Percentiles rank a stretch among this genome's conserved stretches.
Evolutionary conservation across 2,888 invertebrate genomes (phyloP).

Genomic region (Clostera curtula): DNA sequence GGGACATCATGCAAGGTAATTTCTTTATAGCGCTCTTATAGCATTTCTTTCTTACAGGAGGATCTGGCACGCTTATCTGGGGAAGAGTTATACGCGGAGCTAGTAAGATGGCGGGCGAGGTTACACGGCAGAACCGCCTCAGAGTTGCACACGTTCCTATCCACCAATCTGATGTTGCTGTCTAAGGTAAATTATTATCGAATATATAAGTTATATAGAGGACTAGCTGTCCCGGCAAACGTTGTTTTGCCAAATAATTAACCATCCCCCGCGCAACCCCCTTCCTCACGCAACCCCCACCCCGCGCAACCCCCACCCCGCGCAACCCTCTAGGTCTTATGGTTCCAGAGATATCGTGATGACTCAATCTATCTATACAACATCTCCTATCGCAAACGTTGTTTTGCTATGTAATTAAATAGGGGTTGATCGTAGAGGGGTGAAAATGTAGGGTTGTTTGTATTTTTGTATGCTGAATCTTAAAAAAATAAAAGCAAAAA

Average conservation of each 20-base stretch:
- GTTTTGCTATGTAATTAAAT: too few relatives aligned
- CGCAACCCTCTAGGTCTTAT: too few relatives aligned
- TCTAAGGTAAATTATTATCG: conserved; percentile 74
- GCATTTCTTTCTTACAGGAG: conserved; percentile 24
- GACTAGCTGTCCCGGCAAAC: background rate
- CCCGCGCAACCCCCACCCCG: too few relatives aligned
- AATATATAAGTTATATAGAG: background rate
- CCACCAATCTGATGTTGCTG: conserved; percentile 86
- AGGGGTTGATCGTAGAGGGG: too few relatives aligned
- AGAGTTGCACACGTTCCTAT: conserved; percentile 83
- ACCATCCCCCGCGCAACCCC: background rate
- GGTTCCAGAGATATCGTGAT: too few relatives aligned
- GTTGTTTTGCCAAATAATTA: background rate
- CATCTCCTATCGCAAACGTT: too few relatives aligned
- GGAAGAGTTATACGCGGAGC: conserved; percentile 78
- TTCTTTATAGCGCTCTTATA: background rate
- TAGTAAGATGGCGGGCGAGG: conserved; percentile 80
- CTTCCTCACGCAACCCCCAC: too few relatives aligned
- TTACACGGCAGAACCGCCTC: conserved; percentile 82
- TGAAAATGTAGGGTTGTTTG: too few relatives aligned
- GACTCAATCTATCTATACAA: too few relatives aligned
- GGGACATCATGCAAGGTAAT: too few relatives aligned
- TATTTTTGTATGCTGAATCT: too few relatives aligned
- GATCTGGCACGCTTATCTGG: conserved; percentile 55
- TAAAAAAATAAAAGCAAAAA: too few relatives aligned